phyloP scores from a whole-genome alignment of 2,797 vertebrate genomes.

The Arnoldichthys spilopterus region DNA sequence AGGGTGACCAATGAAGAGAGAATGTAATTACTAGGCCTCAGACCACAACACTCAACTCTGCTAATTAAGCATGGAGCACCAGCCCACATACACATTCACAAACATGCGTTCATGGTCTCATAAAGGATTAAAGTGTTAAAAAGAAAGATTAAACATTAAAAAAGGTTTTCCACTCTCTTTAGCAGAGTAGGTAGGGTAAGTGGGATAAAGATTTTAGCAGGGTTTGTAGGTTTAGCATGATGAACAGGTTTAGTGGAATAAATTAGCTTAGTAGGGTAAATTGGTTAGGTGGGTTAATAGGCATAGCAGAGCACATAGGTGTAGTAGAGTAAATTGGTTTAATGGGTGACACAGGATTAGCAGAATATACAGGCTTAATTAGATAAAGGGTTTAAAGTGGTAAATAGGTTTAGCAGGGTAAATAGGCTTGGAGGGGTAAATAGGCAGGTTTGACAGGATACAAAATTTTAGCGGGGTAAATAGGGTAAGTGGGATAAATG shows the following conservation, averaged over 20 bases:
- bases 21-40: conserved; percentile 54
- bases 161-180: neutral
- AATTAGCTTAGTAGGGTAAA: neutral
- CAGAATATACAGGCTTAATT: too few relatives aligned
- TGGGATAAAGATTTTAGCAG: neutral
- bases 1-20: conserved; percentile 51
- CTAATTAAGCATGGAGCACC: conserved; percentile 41
- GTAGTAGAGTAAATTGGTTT: neutral
- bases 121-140: neutral
- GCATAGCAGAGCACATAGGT: neutral
- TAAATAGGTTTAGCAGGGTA: neutral
- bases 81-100: conserved; percentile 9
- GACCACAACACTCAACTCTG: conserved; percentile 47
- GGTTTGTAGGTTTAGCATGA: neutral
- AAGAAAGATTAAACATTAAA: neutral
- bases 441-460: neutral
- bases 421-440: neutral
- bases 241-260: neutral
- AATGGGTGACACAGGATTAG: too few relatives aligned
- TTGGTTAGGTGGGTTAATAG: neutral
- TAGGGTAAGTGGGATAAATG: neutral
- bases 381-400: neutral
- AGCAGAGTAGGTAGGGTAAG: neutral
- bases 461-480: neutral
- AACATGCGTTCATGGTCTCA: neutral